Evolutionary conservation across 2,888 invertebrate genomes (phyloP).

Genomic region (Dioctria linearis): DNA sequence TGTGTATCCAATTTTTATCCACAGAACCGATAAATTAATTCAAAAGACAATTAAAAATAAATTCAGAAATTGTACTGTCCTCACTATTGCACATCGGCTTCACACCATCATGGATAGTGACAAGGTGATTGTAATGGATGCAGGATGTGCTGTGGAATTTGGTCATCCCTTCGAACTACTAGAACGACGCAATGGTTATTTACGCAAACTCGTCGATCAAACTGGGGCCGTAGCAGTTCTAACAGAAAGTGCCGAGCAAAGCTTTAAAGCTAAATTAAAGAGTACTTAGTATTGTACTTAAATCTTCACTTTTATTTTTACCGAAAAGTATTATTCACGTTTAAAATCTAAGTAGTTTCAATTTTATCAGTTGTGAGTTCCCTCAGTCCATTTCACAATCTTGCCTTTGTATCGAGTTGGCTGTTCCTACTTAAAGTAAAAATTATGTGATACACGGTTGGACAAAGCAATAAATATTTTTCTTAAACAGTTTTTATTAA

Average conservation of each 20-base stretch:
- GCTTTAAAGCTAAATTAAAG: slow-evolving; percentile 61
- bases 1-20: slow-evolving; percentile 53
- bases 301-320: not conserved
- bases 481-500: no score
- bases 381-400: not conserved
- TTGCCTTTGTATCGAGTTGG: slow-evolving; percentile 1
- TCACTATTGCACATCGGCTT: slow-evolving; percentile 92
- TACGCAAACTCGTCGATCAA: slow-evolving; percentile 80
- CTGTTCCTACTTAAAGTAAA: slow-evolving; percentile 9
- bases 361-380: not conserved
- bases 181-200: slow-evolving; percentile 73
- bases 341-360: not conserved
- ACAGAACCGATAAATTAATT: slow-evolving; percentile 86
- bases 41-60: slow-evolving; percentile 86
- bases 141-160: slow-evolving; percentile 80
- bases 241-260: slow-evolving; percentile 75
- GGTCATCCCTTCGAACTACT: slow-evolving; percentile 82
- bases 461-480: no score
- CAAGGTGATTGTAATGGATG: slow-evolving; percentile 87
- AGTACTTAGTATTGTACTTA: slow-evolving; percentile 21
- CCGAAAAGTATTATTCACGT: not conserved
- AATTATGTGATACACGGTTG: slow-evolving; percentile 19
- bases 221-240: slow-evolving; percentile 77
- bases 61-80: slow-evolving; percentile 86
- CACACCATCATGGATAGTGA: slow-evolving; percentile 94